Evolutionary conservation across 1,140 invertebrate genomes (phyloP).

Genomic region (Maconellicoccus hirsutus): DNA sequence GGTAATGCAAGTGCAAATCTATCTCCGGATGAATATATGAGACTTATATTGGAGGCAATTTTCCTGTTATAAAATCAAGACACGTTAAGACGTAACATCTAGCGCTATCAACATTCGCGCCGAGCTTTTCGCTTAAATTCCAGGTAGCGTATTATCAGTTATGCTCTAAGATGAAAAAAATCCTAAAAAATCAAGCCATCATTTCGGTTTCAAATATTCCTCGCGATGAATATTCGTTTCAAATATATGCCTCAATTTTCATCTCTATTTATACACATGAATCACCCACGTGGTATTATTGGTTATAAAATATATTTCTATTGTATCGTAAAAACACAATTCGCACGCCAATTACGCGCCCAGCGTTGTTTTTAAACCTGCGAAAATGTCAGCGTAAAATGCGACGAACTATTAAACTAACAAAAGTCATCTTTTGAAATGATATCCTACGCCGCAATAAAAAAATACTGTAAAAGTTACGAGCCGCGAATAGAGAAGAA

Average conservation of each 20-base stretch:
- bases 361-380: neutral
- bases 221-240: no score
- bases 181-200: no score
- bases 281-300: no score
- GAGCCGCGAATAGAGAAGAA: conserved; percentile 6
- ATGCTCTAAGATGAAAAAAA: no score
- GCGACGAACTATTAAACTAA: conserved; percentile 2
- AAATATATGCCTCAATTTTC: no score
- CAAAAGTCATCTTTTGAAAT: conserved; percentile 9
- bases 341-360: neutral
- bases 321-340: neutral
- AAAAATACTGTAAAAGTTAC: conserved; percentile 8
- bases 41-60: conserved; percentile 3
- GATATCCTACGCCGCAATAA: conserved; percentile 1
- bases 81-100: conserved; percentile 3
- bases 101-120: neutral
- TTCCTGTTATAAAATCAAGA: conserved; percentile 9
- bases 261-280: no score
- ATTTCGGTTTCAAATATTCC: no score
- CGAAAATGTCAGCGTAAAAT: neutral
- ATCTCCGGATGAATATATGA: conserved; percentile 4
- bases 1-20: conserved; percentile 2
- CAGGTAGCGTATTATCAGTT: neutral
- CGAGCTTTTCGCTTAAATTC: neutral
- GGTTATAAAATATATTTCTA: no score